These are phyloP conservation scores for Sericinus montela DNA, from an alignment of 2,888 invertebrate genomes.

Conservation along the genomic window DNA sequence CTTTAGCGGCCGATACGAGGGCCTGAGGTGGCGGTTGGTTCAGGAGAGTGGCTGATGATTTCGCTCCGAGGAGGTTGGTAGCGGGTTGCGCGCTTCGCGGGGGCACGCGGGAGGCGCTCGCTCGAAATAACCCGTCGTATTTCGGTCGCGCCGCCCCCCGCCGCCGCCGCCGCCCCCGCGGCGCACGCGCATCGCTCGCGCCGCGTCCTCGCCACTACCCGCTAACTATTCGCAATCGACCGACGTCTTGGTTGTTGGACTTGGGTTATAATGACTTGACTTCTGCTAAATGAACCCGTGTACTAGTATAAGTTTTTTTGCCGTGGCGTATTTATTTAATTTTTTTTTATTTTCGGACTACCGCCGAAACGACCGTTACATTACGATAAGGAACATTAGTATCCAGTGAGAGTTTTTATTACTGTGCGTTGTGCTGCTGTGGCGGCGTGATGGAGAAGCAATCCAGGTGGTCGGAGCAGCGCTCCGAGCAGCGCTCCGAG, in stretches of 20 bases:
- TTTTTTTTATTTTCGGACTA: slow-evolving; percentile 58
- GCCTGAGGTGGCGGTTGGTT: slow-evolving; percentile 2
- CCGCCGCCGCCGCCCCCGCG: slow-evolving; percentile 32
- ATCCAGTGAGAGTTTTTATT: slow-evolving; percentile 68
- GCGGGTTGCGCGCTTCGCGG: slow-evolving; percentile 27
- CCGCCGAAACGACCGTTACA: slow-evolving; percentile 54
- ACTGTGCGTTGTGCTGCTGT: slow-evolving; percentile 66
- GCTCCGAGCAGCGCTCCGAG: slow-evolving; percentile 49
- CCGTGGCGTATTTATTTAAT: slow-evolving; percentile 73
- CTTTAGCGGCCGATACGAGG: too few species aligned
- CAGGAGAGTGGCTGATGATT: slow-evolving; percentile 10
- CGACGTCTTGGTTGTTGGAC: slow-evolving; percentile 92
- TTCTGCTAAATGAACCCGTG: slow-evolving; percentile 84
- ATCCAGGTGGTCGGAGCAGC: slow-evolving; percentile 75
- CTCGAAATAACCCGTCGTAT: slow-evolving; percentile 75
- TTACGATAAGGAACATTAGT: slow-evolving; percentile 61
- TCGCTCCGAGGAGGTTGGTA: slow-evolving; percentile 17
- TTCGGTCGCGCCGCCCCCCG: slow-evolving; percentile 65
- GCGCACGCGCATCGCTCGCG: slow-evolving; percentile 49
- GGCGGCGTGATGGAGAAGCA: slow-evolving; percentile 87
- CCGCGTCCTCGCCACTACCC: slow-evolving; percentile 82
- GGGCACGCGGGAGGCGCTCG: slow-evolving; percentile 56
- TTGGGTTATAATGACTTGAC: slow-evolving; percentile 88
- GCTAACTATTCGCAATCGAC: slow-evolving; percentile 95
- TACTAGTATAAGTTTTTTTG: slow-evolving; percentile 73